Base-by-base conservation (phyloP, 2,113 vertebrate species). In the Falco punctatus region DNA sequence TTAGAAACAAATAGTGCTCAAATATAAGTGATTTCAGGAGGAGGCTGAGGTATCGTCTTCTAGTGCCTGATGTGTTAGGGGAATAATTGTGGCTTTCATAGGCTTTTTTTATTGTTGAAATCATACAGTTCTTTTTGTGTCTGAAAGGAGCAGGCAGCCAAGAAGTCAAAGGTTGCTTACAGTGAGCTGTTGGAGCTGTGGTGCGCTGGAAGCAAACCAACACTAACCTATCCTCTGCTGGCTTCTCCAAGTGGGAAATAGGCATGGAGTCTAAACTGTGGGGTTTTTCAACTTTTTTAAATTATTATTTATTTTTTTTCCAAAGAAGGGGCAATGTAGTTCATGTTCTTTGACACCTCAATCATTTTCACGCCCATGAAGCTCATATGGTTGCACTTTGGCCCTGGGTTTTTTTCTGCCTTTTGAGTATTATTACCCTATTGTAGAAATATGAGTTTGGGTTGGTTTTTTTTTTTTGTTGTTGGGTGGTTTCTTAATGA, bases 401-500 rank as follows among this genome's bases (percentile, higher is more conserved):
- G 16, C 5, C 6, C 19, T 5, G 1, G 33, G 28, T 55, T 54
- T 26, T 7, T 9, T 4, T 4, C 27, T 5, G 17, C 7, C 6
- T 81, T 69, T 40, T 58, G 17, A 20, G 18, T 5, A 20, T 65
- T 65, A 6, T 57, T 81, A 59, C 22, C 2, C 6, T 69, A 28
- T 21, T 58, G 24, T 35, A 85, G 18, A 81, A 70, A 61, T 11
- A n/a, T 70, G 8, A 61, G 15, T 64, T 35, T 44, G 6, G 32
- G 10, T 19, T 61, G 9, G n/a, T 13, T 33, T 10, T 4, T 15
- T 40, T 35, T 3, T 9, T 51, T 44, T 48, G n/a, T 30, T 6
- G 9, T 17, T 5, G 5, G 3, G 3, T 20, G 15, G 32, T 75
- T 65, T 81, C 64, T 21, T 2, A 26, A 52, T 49, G 8, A 85